Conservation (phyloP, 2,113 vertebrate species). For the Caracal caracal region DNA sequence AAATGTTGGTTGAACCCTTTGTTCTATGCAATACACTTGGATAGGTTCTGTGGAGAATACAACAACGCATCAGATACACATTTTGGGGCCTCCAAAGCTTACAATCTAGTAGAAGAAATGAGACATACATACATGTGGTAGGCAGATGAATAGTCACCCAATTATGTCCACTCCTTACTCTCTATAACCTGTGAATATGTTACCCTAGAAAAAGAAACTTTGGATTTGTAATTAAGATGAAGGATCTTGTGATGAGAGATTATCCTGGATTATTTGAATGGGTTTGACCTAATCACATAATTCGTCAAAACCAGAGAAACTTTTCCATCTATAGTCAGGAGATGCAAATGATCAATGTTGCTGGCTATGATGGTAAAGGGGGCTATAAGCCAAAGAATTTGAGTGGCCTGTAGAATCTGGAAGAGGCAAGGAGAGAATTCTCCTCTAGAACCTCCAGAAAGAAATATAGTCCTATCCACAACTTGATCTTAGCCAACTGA, state of each 20-base stretch:
- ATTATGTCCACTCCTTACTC: not conserved
- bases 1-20: not conserved
- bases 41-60: not conserved
- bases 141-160: not conserved
- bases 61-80: not conserved
- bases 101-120: conserved; percentile 1
- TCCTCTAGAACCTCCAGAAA: not conserved
- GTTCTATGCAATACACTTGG: not conserved
- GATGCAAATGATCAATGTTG: not conserved
- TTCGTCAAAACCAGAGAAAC: not conserved
- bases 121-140: not conserved
- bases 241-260: not conserved
- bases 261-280: not conserved
- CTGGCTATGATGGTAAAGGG: not conserved
- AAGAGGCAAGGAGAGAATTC: not conserved
- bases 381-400: not conserved
- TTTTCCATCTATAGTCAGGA: not conserved
- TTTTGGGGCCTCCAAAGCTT: not conserved
- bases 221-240: not conserved
- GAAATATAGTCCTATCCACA: not conserved
- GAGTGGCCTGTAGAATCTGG: not conserved
- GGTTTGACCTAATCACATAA: not conserved
- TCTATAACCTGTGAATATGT: not conserved
- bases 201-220: not conserved
- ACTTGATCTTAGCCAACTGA: not conserved